Percentiles rank a stretch among this genome's conserved stretches.
Evolutionary conservation across 2,888 invertebrate species (phyloP).

Genomic region (Polydrusus cervinus): DNA sequence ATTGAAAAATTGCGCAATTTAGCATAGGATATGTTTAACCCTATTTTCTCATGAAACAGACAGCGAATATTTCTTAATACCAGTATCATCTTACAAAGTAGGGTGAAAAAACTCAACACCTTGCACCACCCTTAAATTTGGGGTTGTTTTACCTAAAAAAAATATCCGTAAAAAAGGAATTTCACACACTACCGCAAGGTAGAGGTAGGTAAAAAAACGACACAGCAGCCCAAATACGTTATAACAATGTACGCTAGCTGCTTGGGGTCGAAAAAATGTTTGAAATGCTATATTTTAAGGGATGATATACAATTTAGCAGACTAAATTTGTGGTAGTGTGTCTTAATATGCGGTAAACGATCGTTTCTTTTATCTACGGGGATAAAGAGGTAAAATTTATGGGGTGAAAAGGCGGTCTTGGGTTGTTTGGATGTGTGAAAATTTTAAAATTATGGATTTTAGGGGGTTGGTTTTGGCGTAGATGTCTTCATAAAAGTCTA

Average conservation of each 20-base stretch:
- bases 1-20: slow-evolving; percentile 64
- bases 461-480: slow-evolving; percentile 3
- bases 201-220: slow-evolving; percentile 57
- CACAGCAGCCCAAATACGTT: slow-evolving; percentile 25
- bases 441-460: slow-evolving; percentile 29
- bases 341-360: slow-evolving; percentile 69
- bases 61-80: slow-evolving; percentile 68
- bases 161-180: slow-evolving; percentile 67
- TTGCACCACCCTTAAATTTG: slow-evolving; percentile 53
- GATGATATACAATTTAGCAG: slow-evolving; percentile 63
- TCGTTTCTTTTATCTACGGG: slow-evolving; percentile 27
- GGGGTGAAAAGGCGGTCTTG: slow-evolving; percentile 16
- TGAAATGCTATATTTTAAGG: slow-evolving; percentile 51
- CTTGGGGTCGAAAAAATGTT: slow-evolving; percentile 25
- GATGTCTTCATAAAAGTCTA: slow-evolving; percentile 9
- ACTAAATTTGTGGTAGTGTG: slow-evolving; percentile 68
- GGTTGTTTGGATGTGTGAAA: slow-evolving; percentile 24
- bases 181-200: slow-evolving; percentile 67
- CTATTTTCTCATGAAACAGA: slow-evolving; percentile 65
- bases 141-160: slow-evolving; percentile 63
- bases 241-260: slow-evolving; percentile 7
- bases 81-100: slow-evolving; percentile 69
- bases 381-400: slow-evolving; percentile 42
- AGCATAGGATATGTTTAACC: slow-evolving; percentile 61
- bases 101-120: slow-evolving; percentile 59